Base-by-base conservation (phyloP, 2,797 vertebrate species). In the Parambassis ranga region DNA sequence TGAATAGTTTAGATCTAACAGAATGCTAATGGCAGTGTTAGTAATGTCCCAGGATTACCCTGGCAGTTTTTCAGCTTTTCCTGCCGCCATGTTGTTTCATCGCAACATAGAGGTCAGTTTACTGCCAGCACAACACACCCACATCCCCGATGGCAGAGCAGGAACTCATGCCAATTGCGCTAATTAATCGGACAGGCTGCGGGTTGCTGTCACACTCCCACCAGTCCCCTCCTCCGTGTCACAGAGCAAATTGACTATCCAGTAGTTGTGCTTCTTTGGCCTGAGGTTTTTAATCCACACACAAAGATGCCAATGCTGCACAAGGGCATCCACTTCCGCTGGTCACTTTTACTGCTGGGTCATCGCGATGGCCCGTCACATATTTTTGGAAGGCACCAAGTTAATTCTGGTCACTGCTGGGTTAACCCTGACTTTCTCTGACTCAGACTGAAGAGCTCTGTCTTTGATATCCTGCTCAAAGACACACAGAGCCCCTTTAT, bases 101-200 rank as follows among this genome's bases (percentile, higher is more conserved):
- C 52, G 44, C 68, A 77, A 59, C 55, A 66, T 46, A 20, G 86
- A 88, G 85, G 88, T 89, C 78, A 24, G 59, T 80, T 76, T 61
- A 71, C 75, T 80, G 76, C 73, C 85, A 83, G 81, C 61, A 52
- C 36, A 46, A 50, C 68, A 75, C 82, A 44, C 83, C 81, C 82
- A 71, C 76, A 69, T 62, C 51, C 79, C 85, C 69, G 51, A 57
- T 48, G 79, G 74, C 75, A 49, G 66, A 76, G 66, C 49, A 36
- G 66, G 48, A 87, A 83, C 78, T 88, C 75, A 66, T 69, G 82
- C 85, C 89, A 91, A 88, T 85, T 91, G 84, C 53, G 23, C 80
- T 90, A 92, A 92, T 92, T 91, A 91, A 87, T 87, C 19, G 57
- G 78, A 87, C 81, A 82, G 68, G 64, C 87, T 72, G 65, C 13